A percentile compares a stretch with the other conserved stretches of the same genome.
These are phyloP conservation scores for Ornithorhynchus anatinus DNA, from an alignment of 2,113 vertebrate species.

Conservation along the genomic window DNA sequence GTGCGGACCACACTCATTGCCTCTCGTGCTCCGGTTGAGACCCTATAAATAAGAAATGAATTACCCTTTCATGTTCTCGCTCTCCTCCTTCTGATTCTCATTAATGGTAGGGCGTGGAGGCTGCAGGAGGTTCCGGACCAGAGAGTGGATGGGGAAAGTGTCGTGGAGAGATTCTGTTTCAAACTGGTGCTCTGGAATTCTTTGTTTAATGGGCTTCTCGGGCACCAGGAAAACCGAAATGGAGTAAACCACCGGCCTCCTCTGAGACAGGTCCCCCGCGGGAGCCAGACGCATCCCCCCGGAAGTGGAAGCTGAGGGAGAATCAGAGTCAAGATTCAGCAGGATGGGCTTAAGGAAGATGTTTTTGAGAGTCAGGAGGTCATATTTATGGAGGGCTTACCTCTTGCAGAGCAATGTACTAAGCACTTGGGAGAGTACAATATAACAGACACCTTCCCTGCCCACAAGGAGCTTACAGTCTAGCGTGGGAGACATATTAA, in stretches of 20 bases:
- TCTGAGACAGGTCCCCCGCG: background rate
- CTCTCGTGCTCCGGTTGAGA: constrained; percentile 49
- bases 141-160: background rate
- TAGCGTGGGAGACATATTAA: too few relatives aligned
- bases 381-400: too few relatives aligned
- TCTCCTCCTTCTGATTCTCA: constrained; percentile 39
- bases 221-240: too few relatives aligned
- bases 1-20: constrained; percentile 50
- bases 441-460: too few relatives aligned
- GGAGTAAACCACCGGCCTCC: too few relatives aligned
- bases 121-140: background rate
- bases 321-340: too few relatives aligned
- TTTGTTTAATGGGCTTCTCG: too few relatives aligned
- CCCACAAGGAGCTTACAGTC: too few relatives aligned
- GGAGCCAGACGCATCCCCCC: background rate
- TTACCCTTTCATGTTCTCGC: constrained; percentile 44
- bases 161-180: fast-evolving
- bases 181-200: background rate
- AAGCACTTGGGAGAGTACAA: too few relatives aligned
- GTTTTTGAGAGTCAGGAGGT: too few relatives aligned
- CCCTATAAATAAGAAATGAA: constrained; percentile 53
- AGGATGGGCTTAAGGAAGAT: too few relatives aligned
- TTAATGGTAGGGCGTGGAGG: constrained; percentile 18
- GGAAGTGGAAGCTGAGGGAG: background rate
- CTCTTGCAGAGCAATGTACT: too few relatives aligned